Base-by-base conservation (phyloP, 2,888 invertebrate genomes). In the Plebejus melissa region DNA sequence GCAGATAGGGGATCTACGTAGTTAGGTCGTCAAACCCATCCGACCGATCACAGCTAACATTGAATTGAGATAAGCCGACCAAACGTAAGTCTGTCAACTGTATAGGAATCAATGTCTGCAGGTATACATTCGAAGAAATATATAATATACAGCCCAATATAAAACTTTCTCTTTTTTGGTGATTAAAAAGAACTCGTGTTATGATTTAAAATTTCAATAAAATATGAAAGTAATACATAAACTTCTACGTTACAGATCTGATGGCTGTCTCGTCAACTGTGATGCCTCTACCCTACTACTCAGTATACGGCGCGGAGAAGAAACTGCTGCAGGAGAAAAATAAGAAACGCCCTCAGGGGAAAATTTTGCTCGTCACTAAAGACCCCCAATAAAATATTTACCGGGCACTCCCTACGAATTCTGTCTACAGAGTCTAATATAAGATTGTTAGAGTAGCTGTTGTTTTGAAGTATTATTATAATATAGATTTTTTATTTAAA, bases 201-300 rank as follows among this genome's bases (percentile, higher is more conserved):
- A 41, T 9, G 41, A 41, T 41, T 9, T 9, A 41, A 41, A 22
- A 22, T 22, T 22, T 9, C 2, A 41, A 41, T 22, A 22, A 22
- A 22, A 22, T 22, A 41, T 41, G 41, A 41, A 41, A 9, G 41
- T 41, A 41, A 41, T 41, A 41, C 9, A 41, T 41, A 9, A 9
- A 41, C 9, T 41, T 76, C 75, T 79, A 77, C 76, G 77, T 89
- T 89, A 16, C 91, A 93, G 93, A 93, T 86, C 84, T 93, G 22
- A 79, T 90, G 82, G 85, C 93, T 0, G 86, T 93, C 46, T 93
- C 93, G 4, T 93, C 93, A 13, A 93, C 93, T 0, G 92, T 93
- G 78, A 81, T 90, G 80, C 93, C 93, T 0, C 84, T 93, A 46
- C 90, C 91, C 1, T 90, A 87, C 81, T 90, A 91, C 83, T 90